Evolutionary conservation across 2,888 invertebrate species (phyloP).

Genomic region (Cepaea hortensis): DNA sequence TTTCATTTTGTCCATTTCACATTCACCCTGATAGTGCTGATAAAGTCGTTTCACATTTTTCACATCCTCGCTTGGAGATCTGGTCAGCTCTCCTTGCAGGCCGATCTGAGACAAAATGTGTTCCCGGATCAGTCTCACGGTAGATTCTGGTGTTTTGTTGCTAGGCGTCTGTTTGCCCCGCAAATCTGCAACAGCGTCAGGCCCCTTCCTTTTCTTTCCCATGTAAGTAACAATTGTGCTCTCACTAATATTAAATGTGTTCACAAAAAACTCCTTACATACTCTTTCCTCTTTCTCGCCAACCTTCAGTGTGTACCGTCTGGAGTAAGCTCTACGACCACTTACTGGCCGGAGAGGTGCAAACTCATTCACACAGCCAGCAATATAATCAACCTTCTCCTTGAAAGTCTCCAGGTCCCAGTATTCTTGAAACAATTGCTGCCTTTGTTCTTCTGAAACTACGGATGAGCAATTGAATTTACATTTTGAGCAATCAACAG

Average conservation of each 20-base stretch:
- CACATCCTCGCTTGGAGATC: background rate
- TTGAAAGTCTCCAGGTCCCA: slow-evolving; percentile 40
- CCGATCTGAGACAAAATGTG: slow-evolving; percentile 45
- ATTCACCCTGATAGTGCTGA: slow-evolving; percentile 35
- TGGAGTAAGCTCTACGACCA: slow-evolving; percentile 25
- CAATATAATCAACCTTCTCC: slow-evolving; percentile 44
- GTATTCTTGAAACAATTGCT: slow-evolving; percentile 28
- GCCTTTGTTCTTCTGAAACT: slow-evolving; percentile 41
- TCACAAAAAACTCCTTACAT: slow-evolving; percentile 47
- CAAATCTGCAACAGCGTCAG: slow-evolving; percentile 36
- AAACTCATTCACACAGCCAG: slow-evolving; percentile 39
- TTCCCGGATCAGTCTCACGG: slow-evolving; percentile 32
- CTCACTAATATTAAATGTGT: slow-evolving; percentile 46
- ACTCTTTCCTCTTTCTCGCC: slow-evolving; percentile 42
- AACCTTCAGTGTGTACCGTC: slow-evolving; percentile 26
- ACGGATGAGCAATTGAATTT: slow-evolving; percentile 42
- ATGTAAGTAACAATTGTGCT: slow-evolving; percentile 45
- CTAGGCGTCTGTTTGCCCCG: slow-evolving; percentile 41
- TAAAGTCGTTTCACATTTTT: slow-evolving; percentile 43
- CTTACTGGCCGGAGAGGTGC: slow-evolving; percentile 39
- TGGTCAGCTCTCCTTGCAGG: slow-evolving; percentile 26
- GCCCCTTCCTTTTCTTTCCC: slow-evolving; percentile 44
- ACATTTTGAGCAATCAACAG: slow-evolving; percentile 48
- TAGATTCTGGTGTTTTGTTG: slow-evolving; percentile 39
- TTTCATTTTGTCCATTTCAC: slow-evolving; percentile 24